phyloP scores from a whole-genome alignment of 2,888 invertebrate species.

The Coremacera marginata region DNA sequence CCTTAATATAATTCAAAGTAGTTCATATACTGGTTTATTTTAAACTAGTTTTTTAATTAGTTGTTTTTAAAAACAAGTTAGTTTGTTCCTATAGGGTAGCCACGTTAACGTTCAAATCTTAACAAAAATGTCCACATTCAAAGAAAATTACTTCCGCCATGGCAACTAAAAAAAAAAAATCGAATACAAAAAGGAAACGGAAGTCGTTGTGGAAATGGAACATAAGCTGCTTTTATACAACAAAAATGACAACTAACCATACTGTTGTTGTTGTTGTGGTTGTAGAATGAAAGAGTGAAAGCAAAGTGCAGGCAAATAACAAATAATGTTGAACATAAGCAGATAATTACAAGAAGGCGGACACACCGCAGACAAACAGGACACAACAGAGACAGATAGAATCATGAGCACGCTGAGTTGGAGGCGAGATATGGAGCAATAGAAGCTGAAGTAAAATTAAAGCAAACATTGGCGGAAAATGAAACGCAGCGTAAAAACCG shows the following conservation, averaged over 20 bases:
- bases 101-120: conserved; percentile 22
- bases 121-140: conserved; percentile 4
- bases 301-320: conserved; percentile 17
- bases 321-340: conserved; percentile 48
- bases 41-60: no score
- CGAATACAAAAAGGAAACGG: not conserved
- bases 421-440: not conserved
- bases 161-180: not conserved
- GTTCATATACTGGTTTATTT: no score
- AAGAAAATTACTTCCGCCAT: conserved; percentile 24
- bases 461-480: conserved; percentile 19
- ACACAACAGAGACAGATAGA: conserved; percentile 3
- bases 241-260: conserved; percentile 15
- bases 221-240: conserved; percentile 36
- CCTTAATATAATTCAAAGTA: no score
- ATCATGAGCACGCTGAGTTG: not conserved
- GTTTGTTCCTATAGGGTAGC: no score
- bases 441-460: not conserved
- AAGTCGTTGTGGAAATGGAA: conserved; percentile 22
- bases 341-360: conserved; percentile 52
- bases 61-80: no score
- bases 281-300: conserved; percentile 6
- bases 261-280: not conserved
- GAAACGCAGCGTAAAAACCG: conserved; percentile 47
- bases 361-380: conserved; percentile 47